These are phyloP conservation scores for Propithecus coquereli DNA, from an alignment of 2,113 vertebrate species.

Conservation along the genomic window DNA sequence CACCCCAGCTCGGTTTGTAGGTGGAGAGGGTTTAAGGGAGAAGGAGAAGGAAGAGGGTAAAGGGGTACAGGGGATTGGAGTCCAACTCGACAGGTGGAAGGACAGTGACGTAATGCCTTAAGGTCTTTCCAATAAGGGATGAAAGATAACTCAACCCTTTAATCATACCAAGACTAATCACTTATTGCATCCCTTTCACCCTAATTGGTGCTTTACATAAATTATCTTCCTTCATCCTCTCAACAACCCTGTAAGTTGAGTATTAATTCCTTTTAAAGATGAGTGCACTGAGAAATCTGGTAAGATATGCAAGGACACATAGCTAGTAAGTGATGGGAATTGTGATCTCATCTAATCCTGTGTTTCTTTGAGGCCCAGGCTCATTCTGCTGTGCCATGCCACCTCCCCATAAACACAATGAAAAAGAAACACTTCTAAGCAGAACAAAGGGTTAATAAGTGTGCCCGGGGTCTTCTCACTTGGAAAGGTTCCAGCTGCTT, in stretches of 20 bases:
- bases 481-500: not conserved
- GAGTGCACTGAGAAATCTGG: constrained; percentile 4
- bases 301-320: not conserved
- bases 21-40: not conserved
- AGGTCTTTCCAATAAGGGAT: not conserved
- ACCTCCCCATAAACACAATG: not conserved
- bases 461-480: not conserved
- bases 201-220: not conserved
- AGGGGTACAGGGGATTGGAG: not conserved
- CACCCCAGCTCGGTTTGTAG: not conserved
- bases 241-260: not conserved
- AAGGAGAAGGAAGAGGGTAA: not conserved
- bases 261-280: not conserved
- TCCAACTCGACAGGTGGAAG: not conserved
- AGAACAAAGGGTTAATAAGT: not conserved
- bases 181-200: not conserved
- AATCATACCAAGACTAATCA: not conserved
- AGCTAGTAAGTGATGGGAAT: not conserved
- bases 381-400: not conserved
- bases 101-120: not conserved
- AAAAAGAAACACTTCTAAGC: not conserved
- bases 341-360: not conserved
- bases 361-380: not conserved
- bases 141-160: not conserved
- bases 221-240: not conserved